phyloP scores from a whole-genome alignment of 2,888 invertebrate genomes.

The Pristionchus arcanus region DNA sequence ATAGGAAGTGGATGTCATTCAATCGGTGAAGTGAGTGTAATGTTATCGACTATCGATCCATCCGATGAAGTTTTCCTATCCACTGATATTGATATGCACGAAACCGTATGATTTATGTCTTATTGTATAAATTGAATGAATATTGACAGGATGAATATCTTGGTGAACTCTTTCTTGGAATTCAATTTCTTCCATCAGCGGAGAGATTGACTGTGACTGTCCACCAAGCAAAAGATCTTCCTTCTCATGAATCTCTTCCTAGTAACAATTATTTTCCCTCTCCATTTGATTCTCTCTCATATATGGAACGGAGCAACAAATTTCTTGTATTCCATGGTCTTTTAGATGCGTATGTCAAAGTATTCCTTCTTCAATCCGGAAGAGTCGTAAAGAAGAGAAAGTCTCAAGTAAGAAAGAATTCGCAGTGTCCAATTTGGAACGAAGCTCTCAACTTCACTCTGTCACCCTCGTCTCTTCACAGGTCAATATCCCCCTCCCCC shows the following conservation, averaged over 20 bases:
- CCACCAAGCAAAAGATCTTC: conserved; percentile 82
- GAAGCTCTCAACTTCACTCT: conserved; percentile 82
- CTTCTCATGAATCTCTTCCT: conserved; percentile 58
- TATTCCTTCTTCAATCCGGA: conserved; percentile 81
- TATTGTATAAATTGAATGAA: neutral
- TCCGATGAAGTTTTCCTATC: conserved; percentile 56
- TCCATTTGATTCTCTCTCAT: neutral
- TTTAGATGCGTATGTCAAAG: conserved; percentile 83
- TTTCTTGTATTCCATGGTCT: neutral
- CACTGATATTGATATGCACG: conserved; percentile 54
- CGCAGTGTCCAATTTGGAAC: conserved; percentile 82
- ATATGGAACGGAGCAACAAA: neutral
- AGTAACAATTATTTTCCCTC: conserved; percentile 61
- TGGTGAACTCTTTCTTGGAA: conserved; percentile 83
- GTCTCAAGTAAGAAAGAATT: conserved; percentile 82
- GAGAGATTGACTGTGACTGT: conserved; percentile 84
- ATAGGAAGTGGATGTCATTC: conserved; percentile 44
- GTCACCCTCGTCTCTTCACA: conserved; percentile 48
- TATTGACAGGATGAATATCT: conserved; percentile 56
- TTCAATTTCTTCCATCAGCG: conserved; percentile 83
- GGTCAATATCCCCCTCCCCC: neutral
- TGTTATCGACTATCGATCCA: conserved; percentile 55
- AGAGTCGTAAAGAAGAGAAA: conserved; percentile 82
- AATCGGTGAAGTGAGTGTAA: conserved; percentile 48
- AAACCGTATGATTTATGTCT: conserved; percentile 20